Evolutionary conservation across 1,140 invertebrate genomes (phyloP), one percentile per base, ranked within the genome.

Genomic region (Acromyrmex echinatior): DNA sequence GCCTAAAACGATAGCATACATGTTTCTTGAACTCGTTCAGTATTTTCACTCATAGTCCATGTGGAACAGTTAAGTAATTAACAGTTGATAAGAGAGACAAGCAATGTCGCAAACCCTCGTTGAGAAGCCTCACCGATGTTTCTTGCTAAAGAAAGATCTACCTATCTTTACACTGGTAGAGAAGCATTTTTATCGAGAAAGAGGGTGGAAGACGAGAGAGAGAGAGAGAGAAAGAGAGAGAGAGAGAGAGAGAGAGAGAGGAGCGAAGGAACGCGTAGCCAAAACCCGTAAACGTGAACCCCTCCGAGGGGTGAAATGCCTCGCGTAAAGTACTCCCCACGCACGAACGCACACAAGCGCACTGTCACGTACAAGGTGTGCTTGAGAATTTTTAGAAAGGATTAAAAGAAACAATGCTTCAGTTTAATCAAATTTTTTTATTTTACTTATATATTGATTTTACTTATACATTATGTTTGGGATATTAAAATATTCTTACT

Each of bases 211-310:
- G 25, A 21, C 18, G 12, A 31, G 9, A n/a, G 76, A 51, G 60
- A 68, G 9, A 51, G 39, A 31, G 65, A 68, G 18, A 56, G 39
- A n/a, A 18, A 31, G 25, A 45, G 39, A n/a, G 21, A n/a, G 58
- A 28, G 16, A 31, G 2, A 14, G 39, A 56, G 28, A 2, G 31
- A 63, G 56, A 45, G 39, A 68, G 74, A 28, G 51, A 35, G 14
- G 3, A 16, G 49, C 70, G 77, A 39, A 35, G 73, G 53, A 66
- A 78, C 77, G 65, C 79, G 56, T 62, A 86, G 86, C 84, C 89
- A 80, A 91, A 91, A 91, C 76, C 86, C 87, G 87, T 91, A 91
- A 91, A 91, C 84, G 90, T 76, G 77, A 63, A 91, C 90, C 89
- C 84, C 62, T 88, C 70, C 84, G 68, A 76, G 53, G 79, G 78